These are phyloP conservation scores for Campopleginae sp. DNA, from an alignment of 2,888 invertebrate genomes.

Conservation along the genomic window DNA sequence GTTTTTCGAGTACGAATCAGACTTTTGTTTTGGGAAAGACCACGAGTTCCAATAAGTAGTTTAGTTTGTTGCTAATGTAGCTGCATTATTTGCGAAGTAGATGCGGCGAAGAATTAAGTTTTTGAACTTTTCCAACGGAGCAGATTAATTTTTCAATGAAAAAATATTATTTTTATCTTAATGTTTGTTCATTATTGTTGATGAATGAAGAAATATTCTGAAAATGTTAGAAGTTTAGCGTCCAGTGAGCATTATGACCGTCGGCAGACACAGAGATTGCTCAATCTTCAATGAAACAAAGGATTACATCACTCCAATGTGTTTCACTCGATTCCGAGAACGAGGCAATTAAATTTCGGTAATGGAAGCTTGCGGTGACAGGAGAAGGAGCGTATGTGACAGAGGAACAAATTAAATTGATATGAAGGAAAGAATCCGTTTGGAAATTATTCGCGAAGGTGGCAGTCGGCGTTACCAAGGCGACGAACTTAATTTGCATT, in stretches of 20 bases:
- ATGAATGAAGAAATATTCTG: neutral
- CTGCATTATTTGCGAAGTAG: neutral
- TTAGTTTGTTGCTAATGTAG: neutral
- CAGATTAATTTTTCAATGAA: neutral
- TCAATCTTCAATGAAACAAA: neutral
- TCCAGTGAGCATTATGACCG: neutral
- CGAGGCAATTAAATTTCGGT: neutral
- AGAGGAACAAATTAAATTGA: slow-evolving; percentile 70
- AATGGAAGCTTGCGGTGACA: neutral
- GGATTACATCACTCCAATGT: neutral
- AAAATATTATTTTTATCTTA: neutral
- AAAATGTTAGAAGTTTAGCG: neutral
- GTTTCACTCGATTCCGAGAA: neutral
- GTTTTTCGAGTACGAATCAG: neutral
- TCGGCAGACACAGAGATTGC: neutral
- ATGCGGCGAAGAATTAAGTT: neutral
- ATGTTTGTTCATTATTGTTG: neutral
- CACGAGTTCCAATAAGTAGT: neutral
- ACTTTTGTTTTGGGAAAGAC: neutral
- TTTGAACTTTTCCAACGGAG: neutral
- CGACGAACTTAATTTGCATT: slow-evolving; percentile 70
- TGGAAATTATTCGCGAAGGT: slow-evolving; percentile 70
- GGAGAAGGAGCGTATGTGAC: slow-evolving; percentile 9
- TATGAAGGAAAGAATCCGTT: slow-evolving; percentile 77
- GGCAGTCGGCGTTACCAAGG: slow-evolving; percentile 46